Conservation (phyloP, 2,113 vertebrate genomes). For the Dolichallabes microphthalmus region DNA sequence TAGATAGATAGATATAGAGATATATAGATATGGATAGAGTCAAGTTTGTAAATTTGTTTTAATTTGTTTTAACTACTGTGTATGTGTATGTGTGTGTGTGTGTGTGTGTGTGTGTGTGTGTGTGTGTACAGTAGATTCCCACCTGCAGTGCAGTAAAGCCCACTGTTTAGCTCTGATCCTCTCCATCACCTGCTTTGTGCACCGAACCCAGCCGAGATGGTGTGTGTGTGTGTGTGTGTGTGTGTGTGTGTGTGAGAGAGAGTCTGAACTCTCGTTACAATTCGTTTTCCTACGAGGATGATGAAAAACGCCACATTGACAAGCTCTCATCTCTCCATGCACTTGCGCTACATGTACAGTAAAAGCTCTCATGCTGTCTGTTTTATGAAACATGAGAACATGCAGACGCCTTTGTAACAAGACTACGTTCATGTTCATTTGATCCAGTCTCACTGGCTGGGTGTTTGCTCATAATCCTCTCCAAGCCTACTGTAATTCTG, state of each 20-base stretch:
- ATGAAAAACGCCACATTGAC: neutral
- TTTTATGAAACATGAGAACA: neutral
- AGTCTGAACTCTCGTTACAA: neutral
- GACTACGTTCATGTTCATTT: neutral
- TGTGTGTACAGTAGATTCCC: neutral
- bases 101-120: neutral
- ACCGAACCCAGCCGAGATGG: neutral
- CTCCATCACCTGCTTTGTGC: neutral
- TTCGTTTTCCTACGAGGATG: neutral
- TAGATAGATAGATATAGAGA: no score
- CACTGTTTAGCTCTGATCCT: neutral
- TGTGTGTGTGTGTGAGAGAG: no score
- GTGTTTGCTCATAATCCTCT: no score
- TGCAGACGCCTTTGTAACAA: neutral
- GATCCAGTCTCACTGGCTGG: no score
- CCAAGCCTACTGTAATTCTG: neutral
- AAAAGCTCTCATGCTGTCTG: no score
- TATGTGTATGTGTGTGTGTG: constrained; percentile 2
- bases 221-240: neutral
- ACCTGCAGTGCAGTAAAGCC: neutral
- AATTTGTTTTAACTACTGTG: neutral
- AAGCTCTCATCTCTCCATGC: neutral
- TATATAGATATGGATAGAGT: no score
- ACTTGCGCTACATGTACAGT: neutral
- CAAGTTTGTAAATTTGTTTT: no score